phyloP scores from a whole-genome alignment of 37 sponge, comb jelly and placozoan species.

The Bolinopsis microptera region DNA sequence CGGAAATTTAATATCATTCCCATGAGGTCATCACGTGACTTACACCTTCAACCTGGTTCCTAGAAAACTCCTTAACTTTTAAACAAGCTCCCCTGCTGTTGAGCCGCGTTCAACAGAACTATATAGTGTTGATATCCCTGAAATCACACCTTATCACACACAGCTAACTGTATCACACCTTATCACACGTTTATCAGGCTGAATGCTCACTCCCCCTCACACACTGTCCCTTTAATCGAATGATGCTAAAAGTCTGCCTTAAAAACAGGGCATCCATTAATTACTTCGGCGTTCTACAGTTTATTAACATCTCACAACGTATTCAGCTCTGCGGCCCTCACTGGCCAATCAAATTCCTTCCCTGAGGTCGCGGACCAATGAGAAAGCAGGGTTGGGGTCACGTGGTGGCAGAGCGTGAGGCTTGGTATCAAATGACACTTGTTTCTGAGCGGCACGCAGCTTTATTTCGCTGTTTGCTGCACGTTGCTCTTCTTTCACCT shows the following conservation, averaged over 20 bases:
- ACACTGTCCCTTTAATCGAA: not conserved
- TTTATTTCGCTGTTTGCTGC: not conserved
- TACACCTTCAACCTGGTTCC: too few species aligned
- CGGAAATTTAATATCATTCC: too few species aligned
- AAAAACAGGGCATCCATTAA: not conserved
- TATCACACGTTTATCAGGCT: not conserved
- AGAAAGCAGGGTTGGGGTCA: not conserved
- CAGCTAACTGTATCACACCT: not conserved
- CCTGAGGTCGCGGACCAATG: not conserved
- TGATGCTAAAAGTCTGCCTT: not conserved
- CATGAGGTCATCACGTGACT: too few species aligned
- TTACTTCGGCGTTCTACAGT: not conserved
- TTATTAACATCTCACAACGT: not conserved
- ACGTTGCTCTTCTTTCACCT: not conserved
- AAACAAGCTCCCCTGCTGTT: too few species aligned
- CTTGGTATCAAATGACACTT: not conserved
- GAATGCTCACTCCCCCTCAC: not conserved
- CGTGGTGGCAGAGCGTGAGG: not conserved
- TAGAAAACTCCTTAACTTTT: too few species aligned
- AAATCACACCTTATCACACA: not conserved
- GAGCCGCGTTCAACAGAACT: too few species aligned
- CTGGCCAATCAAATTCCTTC: not conserved
- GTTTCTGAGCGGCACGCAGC: not conserved
- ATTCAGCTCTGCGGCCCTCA: not conserved
- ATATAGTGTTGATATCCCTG: not conserved